Evolutionary conservation across 2,797 vertebrate genomes (phyloP).

Genomic region (Carapus acus): DNA sequence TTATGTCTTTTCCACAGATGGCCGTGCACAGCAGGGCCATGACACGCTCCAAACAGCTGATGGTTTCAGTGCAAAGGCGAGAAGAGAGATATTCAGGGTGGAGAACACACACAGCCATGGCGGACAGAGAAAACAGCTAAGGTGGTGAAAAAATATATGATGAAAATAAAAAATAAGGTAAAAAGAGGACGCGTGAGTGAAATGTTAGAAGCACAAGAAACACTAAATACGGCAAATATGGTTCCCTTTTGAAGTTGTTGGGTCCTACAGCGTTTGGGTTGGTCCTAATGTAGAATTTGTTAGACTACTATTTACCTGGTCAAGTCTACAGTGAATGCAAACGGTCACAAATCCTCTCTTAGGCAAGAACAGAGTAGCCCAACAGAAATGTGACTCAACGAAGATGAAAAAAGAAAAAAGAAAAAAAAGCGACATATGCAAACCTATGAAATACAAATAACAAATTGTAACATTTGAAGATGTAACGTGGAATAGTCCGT

Average conservation of each 20-base stretch:
- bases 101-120: constrained; percentile 7
- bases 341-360: constrained; percentile 32
- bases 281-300: constrained; percentile 45
- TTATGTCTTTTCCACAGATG: constrained; percentile 25
- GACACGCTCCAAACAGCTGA: constrained; percentile 39
- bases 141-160: constrained; percentile 22
- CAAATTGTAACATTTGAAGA: constrained; percentile 40
- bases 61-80: constrained; percentile 29
- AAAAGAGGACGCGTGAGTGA: constrained; percentile 25
- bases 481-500: constrained; percentile 37
- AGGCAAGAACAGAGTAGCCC: constrained; percentile 26
- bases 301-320: constrained; percentile 16
- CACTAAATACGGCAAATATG: constrained; percentile 42
- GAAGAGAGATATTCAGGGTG: constrained; percentile 9
- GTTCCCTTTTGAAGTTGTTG: constrained; percentile 58
- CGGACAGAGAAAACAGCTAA: constrained; percentile 13
- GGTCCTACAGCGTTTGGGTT: constrained; percentile 41
- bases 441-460: constrained; percentile 18
- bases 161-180: constrained; percentile 37
- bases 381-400: constrained; percentile 10
- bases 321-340: constrained; percentile 35
- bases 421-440: not conserved
- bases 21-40: constrained; percentile 67
- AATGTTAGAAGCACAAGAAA: constrained; percentile 32
- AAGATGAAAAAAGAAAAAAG: constrained; percentile 13